Base-by-base conservation (phyloP, 2,113 vertebrate genomes). In the Gymnogyps californianus region DNA sequence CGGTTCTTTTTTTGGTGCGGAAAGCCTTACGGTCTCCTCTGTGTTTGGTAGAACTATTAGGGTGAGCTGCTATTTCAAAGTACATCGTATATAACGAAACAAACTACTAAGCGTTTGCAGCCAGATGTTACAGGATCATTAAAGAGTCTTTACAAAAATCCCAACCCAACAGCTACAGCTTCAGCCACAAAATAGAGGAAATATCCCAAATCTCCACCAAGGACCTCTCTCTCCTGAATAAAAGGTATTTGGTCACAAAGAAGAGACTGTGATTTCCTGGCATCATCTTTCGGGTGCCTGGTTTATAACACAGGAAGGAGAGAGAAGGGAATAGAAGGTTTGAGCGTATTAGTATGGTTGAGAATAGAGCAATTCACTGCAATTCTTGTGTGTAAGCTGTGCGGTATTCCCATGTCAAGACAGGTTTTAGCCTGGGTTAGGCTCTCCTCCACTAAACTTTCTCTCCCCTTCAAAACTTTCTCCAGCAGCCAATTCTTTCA, bases 271-370 rank as follows among this genome's bases (percentile, higher is more conserved):
- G 34, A 16, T 25, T 58, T 64, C 31, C 25, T 65, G 38, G 38
- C 20, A 24, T 84, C 34, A 16, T 38, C 61, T 88, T 62, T 74
- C 0, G 1, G 13, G 47, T 67, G 66, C 54, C 47, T 72, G 36
- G 31, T 38, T 78, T 62, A 25, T 83, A 66, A 21, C 14, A 16
- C 55, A 47, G 25, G 25, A 38, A 28, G 12, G 29, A 34, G 16
- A 34, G 54, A 36, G 51, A 24, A 70, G 16, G n/a, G 57, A 44
- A 36, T 29, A 29, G 65, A 42, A 67, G 52, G 22, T 47, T 7
- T 54, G 31, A 34, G 31, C 4, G 0, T 42, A 6, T 47, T 42
- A 11, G 20, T 16, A 1, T 47, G 34, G 26, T 7, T 59, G 75
- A 49, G 42, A 75, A 42, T 7, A 69, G 47, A 46, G 46, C 46